Conservation (phyloP, 2,888 invertebrate genomes). For the Leucoptera coffeella region DNA sequence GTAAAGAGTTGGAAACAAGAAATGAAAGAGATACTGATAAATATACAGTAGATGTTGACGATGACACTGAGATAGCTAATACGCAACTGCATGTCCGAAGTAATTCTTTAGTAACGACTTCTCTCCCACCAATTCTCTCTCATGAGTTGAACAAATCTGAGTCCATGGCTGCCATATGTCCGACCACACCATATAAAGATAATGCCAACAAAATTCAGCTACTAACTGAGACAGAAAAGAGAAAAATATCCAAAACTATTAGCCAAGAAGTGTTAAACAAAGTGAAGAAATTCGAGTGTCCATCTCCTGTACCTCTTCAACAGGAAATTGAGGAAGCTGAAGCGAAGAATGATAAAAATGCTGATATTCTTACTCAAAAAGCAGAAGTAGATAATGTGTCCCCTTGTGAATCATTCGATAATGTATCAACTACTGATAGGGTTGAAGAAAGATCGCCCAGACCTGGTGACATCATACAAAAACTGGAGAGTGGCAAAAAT, state of each 20-base stretch:
- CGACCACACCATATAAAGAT: constrained; percentile 33
- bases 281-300: constrained; percentile 35
- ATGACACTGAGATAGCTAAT: constrained; percentile 18
- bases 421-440: background rate
- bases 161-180: constrained; percentile 50
- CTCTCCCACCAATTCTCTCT: constrained; percentile 20
- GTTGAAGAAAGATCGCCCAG: too few species aligned
- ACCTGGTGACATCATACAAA: too few species aligned
- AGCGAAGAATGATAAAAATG: background rate
- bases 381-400: background rate
- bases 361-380: background rate
- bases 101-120: constrained; percentile 46
- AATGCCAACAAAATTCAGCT: constrained; percentile 44
- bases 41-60: constrained; percentile 58
- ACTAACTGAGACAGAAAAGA: constrained; percentile 65
- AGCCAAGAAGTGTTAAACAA: constrained; percentile 68
- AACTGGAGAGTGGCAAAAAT: constrained; percentile 18
- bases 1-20: constrained; percentile 48
- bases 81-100: constrained; percentile 50
- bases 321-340: constrained; percentile 57
- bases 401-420: background rate
- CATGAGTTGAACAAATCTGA: constrained; percentile 45
- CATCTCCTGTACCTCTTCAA: constrained; percentile 14
- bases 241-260: constrained; percentile 63
- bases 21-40: constrained; percentile 32